Conservation (phyloP, 2,113 vertebrate species). For the Climacteris rufus region DNA sequence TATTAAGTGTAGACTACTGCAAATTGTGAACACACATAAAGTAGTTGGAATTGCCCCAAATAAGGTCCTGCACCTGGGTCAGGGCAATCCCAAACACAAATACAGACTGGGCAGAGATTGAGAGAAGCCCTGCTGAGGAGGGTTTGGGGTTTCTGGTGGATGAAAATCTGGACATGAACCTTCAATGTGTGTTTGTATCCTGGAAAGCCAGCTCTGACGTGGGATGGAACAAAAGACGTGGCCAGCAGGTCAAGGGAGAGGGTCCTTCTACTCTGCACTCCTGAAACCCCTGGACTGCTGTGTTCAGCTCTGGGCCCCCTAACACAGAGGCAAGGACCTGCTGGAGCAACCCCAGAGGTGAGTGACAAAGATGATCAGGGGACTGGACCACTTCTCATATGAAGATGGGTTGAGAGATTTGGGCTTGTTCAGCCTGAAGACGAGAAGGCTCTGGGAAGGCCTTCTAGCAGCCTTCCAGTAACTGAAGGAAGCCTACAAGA, state of each 20-base stretch:
- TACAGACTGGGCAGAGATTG: background rate
- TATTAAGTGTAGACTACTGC: background rate
- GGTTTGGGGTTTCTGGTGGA: background rate
- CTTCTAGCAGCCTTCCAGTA: background rate
- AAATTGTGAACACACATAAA: background rate
- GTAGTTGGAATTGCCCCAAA: background rate
- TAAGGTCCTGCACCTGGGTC: background rate
- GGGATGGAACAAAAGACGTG: background rate
- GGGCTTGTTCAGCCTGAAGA: background rate
- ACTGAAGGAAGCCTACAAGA: background rate
- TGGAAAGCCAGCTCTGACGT: background rate
- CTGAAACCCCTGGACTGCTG: background rate
- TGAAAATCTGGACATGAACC: accelerated
- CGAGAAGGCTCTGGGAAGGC: background rate
- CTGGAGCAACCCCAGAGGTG: background rate
- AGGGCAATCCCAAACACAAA: background rate
- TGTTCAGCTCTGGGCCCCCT: background rate
- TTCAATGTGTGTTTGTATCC: background rate
- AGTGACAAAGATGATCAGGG: background rate
- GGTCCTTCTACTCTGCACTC: background rate
- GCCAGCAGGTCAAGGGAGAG: accelerated
- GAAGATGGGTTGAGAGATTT: background rate
- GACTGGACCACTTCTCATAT: too few species aligned
- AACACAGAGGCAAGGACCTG: background rate
- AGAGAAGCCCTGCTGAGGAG: background rate